Percentiles rank a stretch among this genome's conserved stretches.
These are phyloP conservation scores for Dreissena polymorpha DNA, from an alignment of 1,140 invertebrate genomes.

Conservation along the genomic window DNA sequence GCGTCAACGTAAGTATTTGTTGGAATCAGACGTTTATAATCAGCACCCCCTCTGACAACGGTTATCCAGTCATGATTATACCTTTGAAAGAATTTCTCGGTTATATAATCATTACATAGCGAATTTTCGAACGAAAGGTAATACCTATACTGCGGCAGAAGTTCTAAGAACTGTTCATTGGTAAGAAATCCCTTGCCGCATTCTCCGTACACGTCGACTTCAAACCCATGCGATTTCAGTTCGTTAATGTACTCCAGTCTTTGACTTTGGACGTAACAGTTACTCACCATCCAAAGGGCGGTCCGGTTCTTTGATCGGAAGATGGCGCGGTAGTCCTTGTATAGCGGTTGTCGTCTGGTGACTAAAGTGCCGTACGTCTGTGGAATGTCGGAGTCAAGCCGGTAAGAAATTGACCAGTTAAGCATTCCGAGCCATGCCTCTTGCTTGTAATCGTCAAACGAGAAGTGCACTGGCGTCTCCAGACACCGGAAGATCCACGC, in stretches of 20 bases:
- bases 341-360: neutral
- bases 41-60: conserved; percentile 10
- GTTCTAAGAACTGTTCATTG: neutral
- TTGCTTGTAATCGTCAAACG: neutral
- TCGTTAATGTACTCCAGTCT: neutral
- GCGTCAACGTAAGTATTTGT: conserved; percentile 12
- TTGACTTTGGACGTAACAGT: conserved; percentile 2
- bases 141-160: conserved; percentile 12
- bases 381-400: conserved; percentile 20
- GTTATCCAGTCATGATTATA: conserved; percentile 7
- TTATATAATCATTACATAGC: conserved; percentile 34
- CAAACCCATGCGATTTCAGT: neutral
- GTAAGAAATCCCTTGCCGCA: conserved; percentile 1
- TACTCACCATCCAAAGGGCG: conserved; percentile 15
- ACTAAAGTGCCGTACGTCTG: conserved; percentile 1
- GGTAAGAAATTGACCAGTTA: conserved; percentile 22
- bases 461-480: conserved; percentile 5
- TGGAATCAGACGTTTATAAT: conserved; percentile 9
- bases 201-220: conserved; percentile 6
- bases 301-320: conserved; percentile 1
- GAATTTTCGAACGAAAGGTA: conserved; percentile 27
- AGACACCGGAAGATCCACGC: conserved; percentile 14
- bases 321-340: neutral
- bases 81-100: conserved; percentile 13
- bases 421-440: conserved; percentile 3